Base-by-base conservation (phyloP, 2,113 vertebrate species). In the Oreotrochilus melanogaster region DNA sequence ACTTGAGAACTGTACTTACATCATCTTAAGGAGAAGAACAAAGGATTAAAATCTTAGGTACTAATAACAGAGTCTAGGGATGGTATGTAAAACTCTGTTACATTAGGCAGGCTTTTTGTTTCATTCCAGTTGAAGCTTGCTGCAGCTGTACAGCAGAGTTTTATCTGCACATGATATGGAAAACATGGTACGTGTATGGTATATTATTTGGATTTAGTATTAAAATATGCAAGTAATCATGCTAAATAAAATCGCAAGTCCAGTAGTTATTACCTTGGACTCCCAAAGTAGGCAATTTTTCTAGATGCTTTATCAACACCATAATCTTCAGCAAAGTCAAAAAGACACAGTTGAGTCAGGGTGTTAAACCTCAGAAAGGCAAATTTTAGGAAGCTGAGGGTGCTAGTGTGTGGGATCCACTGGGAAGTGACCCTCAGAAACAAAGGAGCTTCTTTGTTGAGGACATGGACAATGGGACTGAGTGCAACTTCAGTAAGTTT, bases 11-110 rank as follows among this genome's bases (percentile, higher is more conserved):
- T 27, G 78, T 54, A 45, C 9, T 45, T 8, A 10, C 42, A n/a
- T 2, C 2, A 24, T n/a, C 16, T 50, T 27, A 66, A 33, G 17
- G 47, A 62, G 16, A 64, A 60, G 6, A 54, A 4, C 4, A 43
- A 39, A 54, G 2, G 10, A 30, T 7, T 4, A 74, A 37, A 66
- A 65, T 30, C 48, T 74, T 57, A 43, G 2, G 7, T 43, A 5
- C 6, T 25, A 24, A 39, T 7, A 62, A 37, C 0, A 35, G 31
- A 30, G 12, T 14, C 21, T 28, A 56, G 4, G 43, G 1, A 25
- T 7, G 9, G 6, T 24, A 33, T 11, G 5, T 7, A 56, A 50
- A 1, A 0, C 6, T 47, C 7, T 35, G 10, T 45, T 51, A 21
- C 2, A 28, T 50, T 37, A 54, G 8, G 6, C 10, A 45, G 1